Base-by-base conservation (phyloP, 1,140 invertebrate species). In the Archegozetes longisetosus region DNA sequence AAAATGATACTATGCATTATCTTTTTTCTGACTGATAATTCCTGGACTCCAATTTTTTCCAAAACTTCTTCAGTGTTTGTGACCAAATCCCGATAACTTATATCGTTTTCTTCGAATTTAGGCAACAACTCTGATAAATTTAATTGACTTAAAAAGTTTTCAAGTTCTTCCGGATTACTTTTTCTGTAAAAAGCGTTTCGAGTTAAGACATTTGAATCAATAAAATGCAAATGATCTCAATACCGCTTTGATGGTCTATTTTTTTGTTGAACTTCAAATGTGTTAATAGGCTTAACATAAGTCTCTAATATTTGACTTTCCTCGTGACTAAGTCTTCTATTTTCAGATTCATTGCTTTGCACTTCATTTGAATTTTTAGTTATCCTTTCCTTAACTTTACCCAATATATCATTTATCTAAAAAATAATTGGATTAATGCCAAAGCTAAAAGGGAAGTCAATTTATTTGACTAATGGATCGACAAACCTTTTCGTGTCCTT, bases 351-450 rank as follows among this genome's bases (percentile, higher is more conserved):
- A 40, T 40, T 40, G 17, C 6, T 40, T 40, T 40, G n/a, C n/a
- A n/a, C n/a, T n/a, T n/a, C n/a, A n/a, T n/a, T n/a, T n/a, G n/a
- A 24, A 77, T 67, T 4, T 74, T 74, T 62, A 62, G 62, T 14
- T 76, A 64, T 62, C 75, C 73, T 49, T 76, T 64, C 61, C 76
- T 74, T 52, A 76, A 62, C 52, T 75, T 74, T 50, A 57, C 56
- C 47, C 59, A 48, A 51, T 24, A 27, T 58, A 3, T 53, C 55
- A 25, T 28, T 61, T 55, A 53, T 47, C 57, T 54, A 3, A 59
- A 59, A 53, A 25, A n/a, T 26, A n/a, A 50, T 60, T n/a, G n/a
- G n/a, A n/a, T n/a, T n/a, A n/a, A n/a, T n/a, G n/a, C n/a, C n/a
- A n/a, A n/a, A n/a, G n/a, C n/a, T n/a, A n/a, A n/a, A n/a, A n/a